Evolutionary conservation across 23 tunicate genomes (phyloP).

Genomic region (Oikopleura albicans): DNA sequence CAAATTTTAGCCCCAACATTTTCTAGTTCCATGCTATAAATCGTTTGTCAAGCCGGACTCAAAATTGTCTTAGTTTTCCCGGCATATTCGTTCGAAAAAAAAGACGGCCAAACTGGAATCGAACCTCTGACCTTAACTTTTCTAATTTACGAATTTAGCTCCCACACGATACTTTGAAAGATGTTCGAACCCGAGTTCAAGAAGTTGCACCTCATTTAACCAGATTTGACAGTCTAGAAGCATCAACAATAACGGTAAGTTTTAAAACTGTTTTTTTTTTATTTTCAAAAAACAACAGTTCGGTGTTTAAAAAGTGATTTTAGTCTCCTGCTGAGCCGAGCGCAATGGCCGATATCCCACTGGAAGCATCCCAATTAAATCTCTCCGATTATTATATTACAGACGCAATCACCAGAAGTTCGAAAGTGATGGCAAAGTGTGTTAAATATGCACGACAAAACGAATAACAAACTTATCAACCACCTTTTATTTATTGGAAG

Average conservation of each 20-base stretch:
- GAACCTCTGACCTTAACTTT: no score
- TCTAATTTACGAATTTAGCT: no score
- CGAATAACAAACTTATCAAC: background rate
- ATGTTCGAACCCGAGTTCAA: slow-evolving; percentile 45
- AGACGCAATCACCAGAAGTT: slow-evolving; percentile 72
- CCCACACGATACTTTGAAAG: slow-evolving; percentile 65
- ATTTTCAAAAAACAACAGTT: no score
- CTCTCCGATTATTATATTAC: slow-evolving; percentile 15
- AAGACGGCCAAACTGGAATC: no score
- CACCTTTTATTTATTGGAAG: background rate
- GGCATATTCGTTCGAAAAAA: no score
- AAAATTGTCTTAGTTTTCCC: no score
- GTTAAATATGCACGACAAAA: slow-evolving; percentile 67
- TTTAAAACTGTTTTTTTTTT: no score
- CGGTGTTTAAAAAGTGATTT: background rate
- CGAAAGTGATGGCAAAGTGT: slow-evolving; percentile 91
- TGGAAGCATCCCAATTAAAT: slow-evolving; percentile 48
- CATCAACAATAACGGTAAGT: background rate
- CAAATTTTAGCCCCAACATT: no score
- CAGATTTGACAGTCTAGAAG: slow-evolving; percentile 21
- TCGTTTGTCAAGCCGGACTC: no score
- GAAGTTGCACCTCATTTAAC: slow-evolving; percentile 70
- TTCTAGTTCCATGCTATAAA: no score
- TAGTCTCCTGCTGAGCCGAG: slow-evolving; percentile 27
- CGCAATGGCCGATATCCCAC: slow-evolving; percentile 39